A percentile compares a stretch with the other conserved stretches of the same genome.
Conservation (phyloP, 2,888 invertebrate species). For the Hydropsyche betteni region DNA sequence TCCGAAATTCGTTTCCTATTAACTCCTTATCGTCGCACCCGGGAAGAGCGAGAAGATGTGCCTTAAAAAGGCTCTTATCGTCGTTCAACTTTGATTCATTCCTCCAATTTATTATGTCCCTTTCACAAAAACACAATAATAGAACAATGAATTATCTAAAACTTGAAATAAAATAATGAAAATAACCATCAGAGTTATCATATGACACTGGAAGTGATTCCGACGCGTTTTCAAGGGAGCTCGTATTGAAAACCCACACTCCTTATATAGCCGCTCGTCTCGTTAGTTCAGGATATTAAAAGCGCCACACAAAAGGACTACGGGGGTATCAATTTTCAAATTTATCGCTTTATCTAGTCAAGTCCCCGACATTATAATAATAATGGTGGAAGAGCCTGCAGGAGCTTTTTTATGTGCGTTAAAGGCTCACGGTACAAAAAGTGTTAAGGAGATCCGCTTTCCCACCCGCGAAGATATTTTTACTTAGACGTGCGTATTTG, state of each 20-base stretch:
- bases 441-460: neutral
- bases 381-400: slow-evolving; percentile 17
- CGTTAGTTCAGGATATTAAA: slow-evolving; percentile 9
- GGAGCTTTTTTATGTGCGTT: slow-evolving; percentile 19
- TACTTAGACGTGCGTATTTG: too few species aligned
- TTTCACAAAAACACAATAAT: neutral
- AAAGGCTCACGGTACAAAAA: slow-evolving; percentile 11
- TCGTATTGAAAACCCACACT: too few species aligned
- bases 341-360: slow-evolving; percentile 44
- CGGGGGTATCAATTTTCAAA: slow-evolving; percentile 47
- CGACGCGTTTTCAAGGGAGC: too few species aligned
- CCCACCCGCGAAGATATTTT: slow-evolving; percentile 10
- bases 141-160: too few species aligned
- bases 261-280: neutral
- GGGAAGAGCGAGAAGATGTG: slow-evolving; percentile 6
- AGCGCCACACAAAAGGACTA: slow-evolving; percentile 8
- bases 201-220: slow-evolving; percentile 3
- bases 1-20: slow-evolving; percentile 14
- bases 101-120: slow-evolving; percentile 8
- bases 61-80: neutral
- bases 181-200: neutral
- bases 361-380: slow-evolving; percentile 3
- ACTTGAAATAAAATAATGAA: neutral
- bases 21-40: slow-evolving; percentile 18
- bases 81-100: neutral